Evolutionary conservation across 2,888 invertebrate species (phyloP).

Genomic region (Cryptus viduatorius): DNA sequence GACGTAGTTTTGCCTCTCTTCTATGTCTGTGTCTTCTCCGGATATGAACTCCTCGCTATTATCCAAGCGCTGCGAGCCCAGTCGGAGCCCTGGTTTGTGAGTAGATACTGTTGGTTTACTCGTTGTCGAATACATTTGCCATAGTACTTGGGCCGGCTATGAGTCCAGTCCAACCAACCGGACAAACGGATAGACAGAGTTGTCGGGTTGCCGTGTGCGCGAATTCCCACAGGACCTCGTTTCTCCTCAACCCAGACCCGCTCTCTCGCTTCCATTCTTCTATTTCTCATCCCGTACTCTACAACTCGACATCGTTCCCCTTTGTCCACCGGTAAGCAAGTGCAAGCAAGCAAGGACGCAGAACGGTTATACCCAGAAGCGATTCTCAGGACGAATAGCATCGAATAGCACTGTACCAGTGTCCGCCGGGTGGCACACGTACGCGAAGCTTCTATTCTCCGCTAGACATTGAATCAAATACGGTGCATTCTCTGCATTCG

Average conservation of each 20-base stretch:
- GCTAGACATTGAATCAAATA: conserved; percentile 46
- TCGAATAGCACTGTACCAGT: conserved; percentile 23
- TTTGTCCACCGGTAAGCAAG: conserved; percentile 55
- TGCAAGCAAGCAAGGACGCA: conserved; percentile 50
- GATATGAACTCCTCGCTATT: conserved; percentile 63
- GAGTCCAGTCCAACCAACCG: conserved; percentile 45
- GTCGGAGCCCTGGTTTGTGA: conserved; percentile 46
- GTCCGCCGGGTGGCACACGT: conserved; percentile 5
- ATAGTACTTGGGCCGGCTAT: conserved; percentile 23
- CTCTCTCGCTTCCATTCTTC: conserved; percentile 56
- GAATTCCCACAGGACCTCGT: conserved; percentile 68
- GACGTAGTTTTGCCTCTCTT: conserved; percentile 23
- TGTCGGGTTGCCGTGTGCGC: conserved; percentile 54
- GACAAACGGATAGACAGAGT: conserved; percentile 61
- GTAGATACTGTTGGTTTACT: conserved; percentile 75
- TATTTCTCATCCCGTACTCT: conserved; percentile 64
- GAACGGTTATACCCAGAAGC: conserved; percentile 33
- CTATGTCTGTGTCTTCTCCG: conserved; percentile 39
- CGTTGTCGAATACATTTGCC: conserved; percentile 72
- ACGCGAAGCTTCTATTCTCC: conserved; percentile 19
- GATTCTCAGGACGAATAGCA: conserved; percentile 54
- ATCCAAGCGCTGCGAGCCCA: conserved; percentile 54
- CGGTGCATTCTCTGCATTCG: conserved; percentile 9
- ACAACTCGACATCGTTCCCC: conserved; percentile 59
- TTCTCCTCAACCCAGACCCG: conserved; percentile 51